phyloP scores from a whole-genome alignment of 2,888 invertebrate genomes.

The Xylocampa areola region DNA sequence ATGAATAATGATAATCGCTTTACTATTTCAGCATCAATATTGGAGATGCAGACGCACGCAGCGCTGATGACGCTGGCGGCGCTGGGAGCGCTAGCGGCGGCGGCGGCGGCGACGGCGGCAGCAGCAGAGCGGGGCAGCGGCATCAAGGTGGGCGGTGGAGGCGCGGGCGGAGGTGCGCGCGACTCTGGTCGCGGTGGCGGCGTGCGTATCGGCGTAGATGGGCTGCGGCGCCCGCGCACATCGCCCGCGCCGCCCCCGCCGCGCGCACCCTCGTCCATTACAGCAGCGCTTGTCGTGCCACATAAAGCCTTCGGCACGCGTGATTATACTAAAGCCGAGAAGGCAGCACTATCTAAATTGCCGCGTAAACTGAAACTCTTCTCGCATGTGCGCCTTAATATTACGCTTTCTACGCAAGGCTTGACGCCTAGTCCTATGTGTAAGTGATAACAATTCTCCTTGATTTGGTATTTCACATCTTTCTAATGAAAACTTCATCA shows the following conservation, averaged over 20 bases:
- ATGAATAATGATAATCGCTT: too few relatives aligned
- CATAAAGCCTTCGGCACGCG: conserved; percentile 93
- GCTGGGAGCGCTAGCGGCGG: conserved; percentile 79
- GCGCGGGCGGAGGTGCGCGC: conserved; percentile 72
- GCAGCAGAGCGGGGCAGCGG: conserved; percentile 82
- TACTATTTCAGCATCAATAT: conserved; percentile 76
- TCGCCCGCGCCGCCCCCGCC: conserved; percentile 85
- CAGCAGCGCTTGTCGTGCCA: conserved; percentile 93
- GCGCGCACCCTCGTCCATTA: conserved; percentile 86
- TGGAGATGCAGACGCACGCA: conserved; percentile 85
- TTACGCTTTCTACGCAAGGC: conserved; percentile 92
- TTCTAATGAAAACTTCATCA: conserved; percentile 34
- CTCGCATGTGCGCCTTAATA: conserved; percentile 92
- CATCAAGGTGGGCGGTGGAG: conserved; percentile 80
- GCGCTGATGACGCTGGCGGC: conserved; percentile 83
- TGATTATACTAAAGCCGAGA: conserved; percentile 93
- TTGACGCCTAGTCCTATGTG: conserved; percentile 94
- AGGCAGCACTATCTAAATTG: conserved; percentile 91
- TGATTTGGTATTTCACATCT: conserved; percentile 39
- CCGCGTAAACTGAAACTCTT: conserved; percentile 92
- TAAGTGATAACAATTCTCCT: conserved; percentile 78
- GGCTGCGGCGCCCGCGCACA: conserved; percentile 80
- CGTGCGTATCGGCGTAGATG: conserved; percentile 80
- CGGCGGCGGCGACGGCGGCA: conserved; percentile 73
- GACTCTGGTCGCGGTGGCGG: conserved; percentile 81